Conservation (phyloP, 2,888 invertebrate species). For the Caenorhabditis uteleia region DNA sequence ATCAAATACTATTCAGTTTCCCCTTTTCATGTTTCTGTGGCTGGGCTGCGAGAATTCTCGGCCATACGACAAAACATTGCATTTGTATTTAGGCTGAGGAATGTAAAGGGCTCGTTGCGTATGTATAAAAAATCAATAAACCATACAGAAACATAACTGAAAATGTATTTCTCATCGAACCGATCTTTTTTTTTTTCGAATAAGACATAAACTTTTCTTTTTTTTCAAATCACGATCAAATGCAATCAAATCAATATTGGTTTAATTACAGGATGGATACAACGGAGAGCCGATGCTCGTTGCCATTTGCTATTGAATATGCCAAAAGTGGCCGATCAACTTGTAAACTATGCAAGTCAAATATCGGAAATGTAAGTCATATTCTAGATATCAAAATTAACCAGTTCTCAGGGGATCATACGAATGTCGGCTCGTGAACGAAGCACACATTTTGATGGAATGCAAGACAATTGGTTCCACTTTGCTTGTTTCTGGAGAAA, state of each 20-base stretch:
- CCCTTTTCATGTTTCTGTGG: no score
- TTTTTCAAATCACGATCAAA: background rate
- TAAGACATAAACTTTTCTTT: background rate
- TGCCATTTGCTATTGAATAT: constrained; percentile 61
- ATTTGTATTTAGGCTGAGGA: no score
- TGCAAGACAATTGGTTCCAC: constrained; percentile 70
- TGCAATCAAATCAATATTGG: background rate
- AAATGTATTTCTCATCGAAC: no score
- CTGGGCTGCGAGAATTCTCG: no score
- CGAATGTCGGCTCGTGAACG: constrained; percentile 54
- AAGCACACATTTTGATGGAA: constrained; percentile 60
- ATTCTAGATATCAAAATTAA: background rate
- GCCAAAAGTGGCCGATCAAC: constrained; percentile 47
- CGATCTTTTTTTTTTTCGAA: background rate
- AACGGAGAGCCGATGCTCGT: constrained; percentile 8
- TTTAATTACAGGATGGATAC: constrained; percentile 2
- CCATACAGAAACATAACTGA: no score
- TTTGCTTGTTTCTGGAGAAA: constrained; percentile 72
- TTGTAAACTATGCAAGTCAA: constrained; percentile 59
- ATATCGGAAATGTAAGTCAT: constrained; percentile 45
- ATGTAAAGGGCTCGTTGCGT: no score
- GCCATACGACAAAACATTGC: background rate
- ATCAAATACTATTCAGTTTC: no score
- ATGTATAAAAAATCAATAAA: no score
- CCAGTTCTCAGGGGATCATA: constrained; percentile 32